Percentiles rank a stretch among this genome's conserved stretches.
These are phyloP conservation scores for Lordiphosa mommai DNA, from an alignment of 1,140 invertebrate genomes.

Conservation along the genomic window DNA sequence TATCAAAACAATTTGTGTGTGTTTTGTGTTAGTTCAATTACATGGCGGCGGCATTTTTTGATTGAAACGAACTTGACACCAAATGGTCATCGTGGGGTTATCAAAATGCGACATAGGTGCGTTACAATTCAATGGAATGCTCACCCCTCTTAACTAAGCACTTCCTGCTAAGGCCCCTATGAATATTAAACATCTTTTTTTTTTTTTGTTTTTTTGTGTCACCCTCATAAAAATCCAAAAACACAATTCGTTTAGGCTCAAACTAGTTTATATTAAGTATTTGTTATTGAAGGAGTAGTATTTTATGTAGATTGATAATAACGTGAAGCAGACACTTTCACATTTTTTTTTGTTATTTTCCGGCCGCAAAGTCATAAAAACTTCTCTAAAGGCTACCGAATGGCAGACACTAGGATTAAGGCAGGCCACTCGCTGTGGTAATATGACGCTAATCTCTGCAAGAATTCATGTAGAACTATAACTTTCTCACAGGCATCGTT, in stretches of 20 bases:
- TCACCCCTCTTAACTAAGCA: conserved; percentile 43
- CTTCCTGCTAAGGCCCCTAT: conserved; percentile 35
- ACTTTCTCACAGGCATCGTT: conserved; percentile 61
- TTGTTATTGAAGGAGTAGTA: no score
- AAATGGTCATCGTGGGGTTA: conserved; percentile 48
- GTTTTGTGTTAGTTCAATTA: conserved; percentile 23
- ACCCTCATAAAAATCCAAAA: conserved; percentile 36
- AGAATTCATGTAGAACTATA: conserved; percentile 35
- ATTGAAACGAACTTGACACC: conserved; percentile 73
- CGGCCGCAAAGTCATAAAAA: conserved; percentile 55
- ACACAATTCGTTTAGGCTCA: conserved; percentile 2
- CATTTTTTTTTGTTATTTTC: conserved; percentile 13
- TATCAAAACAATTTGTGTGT: conserved; percentile 66
- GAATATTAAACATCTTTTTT: conserved; percentile 17
- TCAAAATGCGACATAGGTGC: conserved; percentile 55
- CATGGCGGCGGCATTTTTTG: conserved; percentile 44
- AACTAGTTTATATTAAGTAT: no score
- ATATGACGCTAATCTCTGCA: conserved; percentile 65
- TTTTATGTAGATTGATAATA: not conserved
- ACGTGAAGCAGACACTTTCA: conserved; percentile 30
- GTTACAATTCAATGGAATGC: conserved; percentile 32
- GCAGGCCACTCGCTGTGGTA: conserved; percentile 63
- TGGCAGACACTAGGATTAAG: conserved; percentile 23
- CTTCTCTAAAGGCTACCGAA: conserved; percentile 32
- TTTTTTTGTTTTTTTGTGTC: conserved; percentile 9